Conservation (phyloP, 53 echinoderm and acorn worm genomes). For the Crossaster papposus region DNA sequence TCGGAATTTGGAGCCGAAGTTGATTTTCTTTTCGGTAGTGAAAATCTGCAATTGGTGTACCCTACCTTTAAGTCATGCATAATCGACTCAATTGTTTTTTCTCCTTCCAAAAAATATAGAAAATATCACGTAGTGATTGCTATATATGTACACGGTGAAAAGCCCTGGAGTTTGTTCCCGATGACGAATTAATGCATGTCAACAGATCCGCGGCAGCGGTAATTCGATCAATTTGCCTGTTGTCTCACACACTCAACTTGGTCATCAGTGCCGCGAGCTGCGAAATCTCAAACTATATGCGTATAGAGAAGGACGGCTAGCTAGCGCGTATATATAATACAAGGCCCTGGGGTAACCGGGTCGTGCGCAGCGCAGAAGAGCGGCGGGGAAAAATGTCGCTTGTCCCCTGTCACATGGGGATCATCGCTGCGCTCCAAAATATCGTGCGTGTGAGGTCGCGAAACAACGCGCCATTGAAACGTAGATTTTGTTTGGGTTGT, state of each 20-base stretch:
- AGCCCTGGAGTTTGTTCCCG: not conserved
- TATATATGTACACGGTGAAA: too few species aligned
- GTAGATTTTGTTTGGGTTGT: too few species aligned
- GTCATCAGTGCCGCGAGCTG: conserved; percentile 22
- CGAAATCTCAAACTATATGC: not conserved
- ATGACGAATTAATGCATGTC: conserved; percentile 12
- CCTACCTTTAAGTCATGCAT: too few species aligned
- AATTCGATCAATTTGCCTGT: conserved; percentile 28
- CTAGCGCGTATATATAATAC: too few species aligned
- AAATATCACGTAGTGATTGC: too few species aligned
- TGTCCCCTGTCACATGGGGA: not conserved
- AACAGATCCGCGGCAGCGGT: not conserved
- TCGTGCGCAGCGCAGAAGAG: not conserved
- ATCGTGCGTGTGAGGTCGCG: not conserved
- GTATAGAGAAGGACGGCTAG: too few species aligned
- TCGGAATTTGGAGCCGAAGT: too few species aligned
- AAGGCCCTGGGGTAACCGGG: not conserved
- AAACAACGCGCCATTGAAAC: not conserved
- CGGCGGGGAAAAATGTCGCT: not conserved
- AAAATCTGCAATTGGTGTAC: too few species aligned
- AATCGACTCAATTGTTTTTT: too few species aligned
- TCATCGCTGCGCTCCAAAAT: not conserved
- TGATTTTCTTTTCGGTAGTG: too few species aligned
- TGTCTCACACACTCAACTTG: conserved; percentile 10
- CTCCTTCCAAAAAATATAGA: too few species aligned